Evolutionary conservation across 2,113 vertebrate genomes (phyloP), one percentile per base, ranked within the genome.

Genomic region (Todiramphus saurophagus): DNA sequence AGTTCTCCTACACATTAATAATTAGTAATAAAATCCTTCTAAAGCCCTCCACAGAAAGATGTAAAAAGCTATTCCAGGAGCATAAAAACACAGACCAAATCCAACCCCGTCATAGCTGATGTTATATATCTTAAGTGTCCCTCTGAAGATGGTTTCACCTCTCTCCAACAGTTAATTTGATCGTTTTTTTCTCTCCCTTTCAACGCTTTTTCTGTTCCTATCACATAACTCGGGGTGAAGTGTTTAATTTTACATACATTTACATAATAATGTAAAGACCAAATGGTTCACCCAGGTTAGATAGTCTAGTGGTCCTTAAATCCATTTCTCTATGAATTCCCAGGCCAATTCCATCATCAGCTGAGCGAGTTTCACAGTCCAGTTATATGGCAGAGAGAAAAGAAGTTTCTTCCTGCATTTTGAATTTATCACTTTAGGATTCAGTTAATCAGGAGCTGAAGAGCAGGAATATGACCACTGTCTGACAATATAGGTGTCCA

Each of bases 1-100:
- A 94, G 81, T 96, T 92, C 74, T 96, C 74, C 89, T 83, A 82
- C 86, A 91, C 76, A 92, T 94, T 96, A 95, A 97, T 96, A 93
- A 96, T 96, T 94, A 87, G 89, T 39, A 95, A 96, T 95, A 95
- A 96, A 96, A 93, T 75, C 87, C 89, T 82, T 93, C 74, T 66
- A 94, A 95, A 95, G 58, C 50, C 41, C 75, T 96, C 55, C 37
- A 90, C 37, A 58, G 53, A 84, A 92, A 68, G 58, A 56, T 53
- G 83, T 79, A 87, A 90, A 94, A 88, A 59, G 15, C 73, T 89
- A 19, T 89, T 96, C 77, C 58, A 91, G 69, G 90, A 89, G 37
- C 80, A 87, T 73, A 90, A 92, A 89, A 93, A 68, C 19, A 41
- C 0, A 85, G 66, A 69, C 44, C 31, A 41, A 93, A 76, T 28